A percentile compares a stretch with the other conserved stretches of the same genome.
Evolutionary conservation across 2,888 invertebrate genomes (phyloP).

Genomic region (Platycheirus rosarum): DNA sequence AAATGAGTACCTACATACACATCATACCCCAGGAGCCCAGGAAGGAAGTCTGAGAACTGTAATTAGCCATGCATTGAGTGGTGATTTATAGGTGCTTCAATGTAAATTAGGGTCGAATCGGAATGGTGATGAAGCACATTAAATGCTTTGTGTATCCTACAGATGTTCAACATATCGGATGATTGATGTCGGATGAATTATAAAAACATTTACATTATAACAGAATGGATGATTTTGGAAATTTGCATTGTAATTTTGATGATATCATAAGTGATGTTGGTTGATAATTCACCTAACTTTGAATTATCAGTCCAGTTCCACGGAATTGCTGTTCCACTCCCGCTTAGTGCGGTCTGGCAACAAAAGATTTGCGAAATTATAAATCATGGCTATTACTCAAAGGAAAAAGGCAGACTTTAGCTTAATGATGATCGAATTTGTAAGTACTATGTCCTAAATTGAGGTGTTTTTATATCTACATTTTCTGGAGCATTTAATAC

Average conservation of each 20-base stretch:
- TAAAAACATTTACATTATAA: constrained; percentile 16
- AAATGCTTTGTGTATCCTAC: constrained; percentile 71
- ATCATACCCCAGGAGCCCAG: constrained; percentile 15
- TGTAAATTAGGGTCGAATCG: constrained; percentile 66
- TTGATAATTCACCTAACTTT: too few species aligned
- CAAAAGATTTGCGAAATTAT: too few species aligned
- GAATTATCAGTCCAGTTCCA: too few species aligned
- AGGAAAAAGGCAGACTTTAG: too few species aligned
- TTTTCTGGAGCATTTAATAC: too few species aligned
- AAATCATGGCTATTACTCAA: too few species aligned
- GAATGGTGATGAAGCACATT: constrained; percentile 71
- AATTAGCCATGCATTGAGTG: constrained; percentile 73
- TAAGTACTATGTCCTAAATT: too few species aligned
- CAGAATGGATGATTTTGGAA: constrained; percentile 15
- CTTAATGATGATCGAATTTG: too few species aligned
- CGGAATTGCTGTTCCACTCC: too few species aligned
- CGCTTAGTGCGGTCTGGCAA: too few species aligned
- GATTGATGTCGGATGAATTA: constrained; percentile 56
- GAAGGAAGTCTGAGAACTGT: constrained; percentile 69
- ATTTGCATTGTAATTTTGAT: constrained; percentile 28
- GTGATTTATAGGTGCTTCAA: constrained; percentile 69
- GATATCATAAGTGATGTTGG: too few species aligned
- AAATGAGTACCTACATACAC: neutral
- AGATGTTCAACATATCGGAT: constrained; percentile 55
- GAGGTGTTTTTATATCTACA: too few species aligned